Percentiles rank a stretch among this genome's conserved stretches.
Evolutionary conservation across 2,888 invertebrate genomes (phyloP).

Genomic region (Panzeria rudis): DNA sequence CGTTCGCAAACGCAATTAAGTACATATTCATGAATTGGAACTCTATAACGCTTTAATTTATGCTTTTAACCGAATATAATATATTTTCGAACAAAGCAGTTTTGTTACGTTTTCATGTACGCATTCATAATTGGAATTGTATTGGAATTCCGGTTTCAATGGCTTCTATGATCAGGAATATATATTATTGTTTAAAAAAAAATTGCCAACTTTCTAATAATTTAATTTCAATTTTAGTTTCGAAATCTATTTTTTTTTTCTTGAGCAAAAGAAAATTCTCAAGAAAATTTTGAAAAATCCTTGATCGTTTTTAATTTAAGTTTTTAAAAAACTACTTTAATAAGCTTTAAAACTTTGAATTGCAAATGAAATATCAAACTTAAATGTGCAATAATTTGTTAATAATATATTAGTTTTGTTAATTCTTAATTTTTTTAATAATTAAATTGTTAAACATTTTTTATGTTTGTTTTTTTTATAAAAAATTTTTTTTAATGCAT

Average conservation of each 20-base stretch:
- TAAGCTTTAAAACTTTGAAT: slow-evolving; percentile 19
- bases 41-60: too few species aligned
- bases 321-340: neutral
- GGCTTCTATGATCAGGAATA: too few species aligned
- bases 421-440: slow-evolving; percentile 15
- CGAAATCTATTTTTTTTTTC: neutral
- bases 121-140: too few species aligned
- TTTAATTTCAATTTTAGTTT: slow-evolving; percentile 3
- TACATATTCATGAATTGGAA: too few species aligned
- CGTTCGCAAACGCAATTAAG: too few species aligned
- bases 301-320: neutral
- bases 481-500: slow-evolving; percentile 28
- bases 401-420: slow-evolving; percentile 43
- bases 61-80: too few species aligned
- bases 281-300: neutral
- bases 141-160: too few species aligned
- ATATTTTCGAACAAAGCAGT: too few species aligned
- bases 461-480: slow-evolving; percentile 15
- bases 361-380: slow-evolving; percentile 26
- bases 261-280: neutral
- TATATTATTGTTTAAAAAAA: too few species aligned
- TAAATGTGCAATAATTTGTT: slow-evolving; percentile 60
- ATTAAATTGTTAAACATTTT: slow-evolving; percentile 47
- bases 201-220: neutral
- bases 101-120: too few species aligned